These are phyloP conservation scores for Clupea harengus DNA, from an alignment of 2,113 vertebrate genomes.

Conservation along the genomic window DNA sequence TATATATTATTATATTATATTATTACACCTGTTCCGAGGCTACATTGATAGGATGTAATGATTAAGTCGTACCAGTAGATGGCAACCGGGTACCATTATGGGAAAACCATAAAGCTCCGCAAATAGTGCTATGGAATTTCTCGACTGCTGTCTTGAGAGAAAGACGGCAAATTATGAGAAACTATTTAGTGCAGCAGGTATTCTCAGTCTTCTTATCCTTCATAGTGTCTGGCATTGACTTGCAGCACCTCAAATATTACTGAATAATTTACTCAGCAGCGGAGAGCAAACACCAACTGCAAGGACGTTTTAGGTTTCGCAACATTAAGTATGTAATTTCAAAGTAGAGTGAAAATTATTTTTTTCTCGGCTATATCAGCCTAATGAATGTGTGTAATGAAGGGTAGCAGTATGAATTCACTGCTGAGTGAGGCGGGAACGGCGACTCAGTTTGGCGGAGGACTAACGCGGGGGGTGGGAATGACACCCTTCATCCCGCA, in stretches of 20 bases:
- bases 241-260: too few relatives aligned
- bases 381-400: neutral
- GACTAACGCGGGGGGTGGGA: neutral
- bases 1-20: too few relatives aligned
- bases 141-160: neutral
- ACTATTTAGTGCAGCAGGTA: neutral
- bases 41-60: neutral
- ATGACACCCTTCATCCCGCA: neutral
- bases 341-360: neutral
- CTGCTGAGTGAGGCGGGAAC: neutral
- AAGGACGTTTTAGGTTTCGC: too few relatives aligned
- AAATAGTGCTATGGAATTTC: neutral
- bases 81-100: neutral
- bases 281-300: too few relatives aligned
- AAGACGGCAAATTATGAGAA: neutral
- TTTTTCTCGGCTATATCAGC: neutral
- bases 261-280: too few relatives aligned
- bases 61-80: neutral
- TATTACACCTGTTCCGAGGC: neutral
- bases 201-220: too few relatives aligned
- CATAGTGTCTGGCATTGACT: too few relatives aligned
- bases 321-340: neutral
- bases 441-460: neutral
- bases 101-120: neutral
- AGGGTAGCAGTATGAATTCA: neutral